A percentile compares a stretch with the other conserved stretches of the same genome.
Evolutionary conservation across 2,797 vertebrate species (phyloP).

Genomic region (Mus minutoides): DNA sequence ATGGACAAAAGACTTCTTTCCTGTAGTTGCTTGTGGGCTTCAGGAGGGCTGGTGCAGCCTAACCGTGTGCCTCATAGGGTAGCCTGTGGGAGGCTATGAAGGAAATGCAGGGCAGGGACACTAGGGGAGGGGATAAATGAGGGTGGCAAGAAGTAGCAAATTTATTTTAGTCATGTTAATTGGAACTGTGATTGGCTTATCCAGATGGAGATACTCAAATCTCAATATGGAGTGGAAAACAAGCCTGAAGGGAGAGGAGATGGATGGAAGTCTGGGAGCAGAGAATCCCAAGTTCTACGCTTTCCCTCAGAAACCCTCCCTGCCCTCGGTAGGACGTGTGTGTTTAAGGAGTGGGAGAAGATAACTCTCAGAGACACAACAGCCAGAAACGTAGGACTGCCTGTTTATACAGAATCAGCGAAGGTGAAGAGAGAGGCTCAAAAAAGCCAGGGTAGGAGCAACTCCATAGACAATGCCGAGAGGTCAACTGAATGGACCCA

Average conservation of each 20-base stretch:
- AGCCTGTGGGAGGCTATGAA: not conserved
- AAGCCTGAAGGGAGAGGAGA: not conserved
- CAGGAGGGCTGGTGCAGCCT: not conserved
- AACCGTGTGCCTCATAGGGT: not conserved
- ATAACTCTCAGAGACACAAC: not conserved
- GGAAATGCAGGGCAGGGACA: not conserved
- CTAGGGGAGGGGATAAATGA: not conserved
- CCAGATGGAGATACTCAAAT: slow-evolving; percentile 35
- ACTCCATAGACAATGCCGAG: not conserved
- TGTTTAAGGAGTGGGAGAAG: slow-evolving; percentile 5
- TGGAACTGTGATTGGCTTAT: slow-evolving; percentile 4
- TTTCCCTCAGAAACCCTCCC: slow-evolving; percentile 32
- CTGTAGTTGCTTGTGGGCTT: not conserved
- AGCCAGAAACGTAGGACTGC: not conserved
- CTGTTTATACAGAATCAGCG: not conserved
- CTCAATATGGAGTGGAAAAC: slow-evolving; percentile 48
- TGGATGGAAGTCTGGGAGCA: not conserved
- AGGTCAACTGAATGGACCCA: not conserved
- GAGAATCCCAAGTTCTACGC: not conserved
- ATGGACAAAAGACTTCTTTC: not conserved
- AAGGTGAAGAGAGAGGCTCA: not conserved
- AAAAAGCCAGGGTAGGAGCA: not conserved
- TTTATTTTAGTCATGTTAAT: slow-evolving; percentile 53
- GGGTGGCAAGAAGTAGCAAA: not conserved
- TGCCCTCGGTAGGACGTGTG: not conserved